Evolutionary conservation across 2,797 vertebrate species (phyloP).

Genomic region (Aplochiton taeniatus): DNA sequence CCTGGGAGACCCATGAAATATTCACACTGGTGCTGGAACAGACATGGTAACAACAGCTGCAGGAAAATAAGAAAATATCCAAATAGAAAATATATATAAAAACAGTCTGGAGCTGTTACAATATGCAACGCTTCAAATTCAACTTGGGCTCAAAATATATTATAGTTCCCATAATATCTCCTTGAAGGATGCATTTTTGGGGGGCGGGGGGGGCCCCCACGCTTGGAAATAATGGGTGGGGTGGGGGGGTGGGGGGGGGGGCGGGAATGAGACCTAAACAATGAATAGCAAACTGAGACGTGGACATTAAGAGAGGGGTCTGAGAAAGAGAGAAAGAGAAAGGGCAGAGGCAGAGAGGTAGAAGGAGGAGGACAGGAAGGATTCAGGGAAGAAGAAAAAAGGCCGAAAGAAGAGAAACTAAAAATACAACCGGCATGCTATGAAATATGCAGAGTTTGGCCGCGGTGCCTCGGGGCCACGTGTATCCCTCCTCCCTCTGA

Average conservation of each 20-base stretch:
- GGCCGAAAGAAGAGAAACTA: background rate
- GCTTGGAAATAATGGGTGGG: slow-evolving; percentile 79
- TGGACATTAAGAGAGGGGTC: background rate
- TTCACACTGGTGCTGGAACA: slow-evolving; percentile 32
- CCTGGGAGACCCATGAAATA: slow-evolving; percentile 41
- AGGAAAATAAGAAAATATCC: slow-evolving; percentile 16
- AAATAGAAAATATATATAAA: slow-evolving; percentile 13
- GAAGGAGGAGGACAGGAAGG: background rate
- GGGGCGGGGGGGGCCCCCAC: slow-evolving; percentile 1
- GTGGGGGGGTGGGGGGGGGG: slow-evolving; percentile 85
- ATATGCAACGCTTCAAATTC: slow-evolving; percentile 21
- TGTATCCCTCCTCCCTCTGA: background rate
- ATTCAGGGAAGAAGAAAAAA: background rate
- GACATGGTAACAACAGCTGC: slow-evolving; percentile 18
- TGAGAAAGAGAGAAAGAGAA: slow-evolving; percentile 9
- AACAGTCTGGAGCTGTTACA: background rate
- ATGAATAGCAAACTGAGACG: background rate
- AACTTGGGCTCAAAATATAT: slow-evolving; percentile 6
- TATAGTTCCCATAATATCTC: slow-evolving; percentile 2
- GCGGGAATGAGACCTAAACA: slow-evolving; percentile 78
- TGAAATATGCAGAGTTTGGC: no score
- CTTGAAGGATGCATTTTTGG: no score
- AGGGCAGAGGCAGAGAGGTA: background rate
- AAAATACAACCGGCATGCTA: background rate
- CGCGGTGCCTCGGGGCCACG: background rate